phyloP scores from a whole-genome alignment of 2,113 vertebrate genomes.

The Tinamus guttatus region DNA sequence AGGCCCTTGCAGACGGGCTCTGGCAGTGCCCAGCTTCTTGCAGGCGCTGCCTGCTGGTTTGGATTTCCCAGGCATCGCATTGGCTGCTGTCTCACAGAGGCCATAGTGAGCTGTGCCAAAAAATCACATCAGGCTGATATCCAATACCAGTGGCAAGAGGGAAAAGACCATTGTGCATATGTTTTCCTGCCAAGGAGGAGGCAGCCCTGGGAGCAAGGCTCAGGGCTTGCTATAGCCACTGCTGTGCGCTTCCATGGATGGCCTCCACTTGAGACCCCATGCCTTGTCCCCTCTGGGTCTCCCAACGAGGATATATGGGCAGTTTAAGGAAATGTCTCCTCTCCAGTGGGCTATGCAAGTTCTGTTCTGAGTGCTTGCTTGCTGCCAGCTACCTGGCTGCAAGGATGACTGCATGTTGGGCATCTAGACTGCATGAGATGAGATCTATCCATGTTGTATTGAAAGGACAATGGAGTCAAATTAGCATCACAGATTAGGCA shows the following conservation, averaged over 20 bases:
- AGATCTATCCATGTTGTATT: not conserved
- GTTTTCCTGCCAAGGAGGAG: not conserved
- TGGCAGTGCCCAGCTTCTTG: no score
- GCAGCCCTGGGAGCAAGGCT: not conserved
- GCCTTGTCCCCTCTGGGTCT: not conserved
- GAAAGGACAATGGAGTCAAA: not conserved
- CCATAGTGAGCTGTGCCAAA: not conserved
- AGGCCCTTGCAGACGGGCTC: not conserved
- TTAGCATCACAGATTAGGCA: not conserved
- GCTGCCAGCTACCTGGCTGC: not conserved
- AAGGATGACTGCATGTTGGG: not conserved
- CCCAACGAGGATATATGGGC: not conserved
- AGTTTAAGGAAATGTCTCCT: not conserved
- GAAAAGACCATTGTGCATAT: not conserved
- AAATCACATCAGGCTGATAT: conserved; percentile 65
- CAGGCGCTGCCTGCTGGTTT: not conserved
- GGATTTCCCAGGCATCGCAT: conserved; percentile 1
- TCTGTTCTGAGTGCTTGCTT: not conserved
- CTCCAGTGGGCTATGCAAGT: not conserved
- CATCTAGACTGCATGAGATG: not conserved
- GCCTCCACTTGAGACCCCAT: not conserved
- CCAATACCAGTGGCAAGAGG: conserved; percentile 33
- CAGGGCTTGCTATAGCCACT: not conserved
- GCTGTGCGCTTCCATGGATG: not conserved
- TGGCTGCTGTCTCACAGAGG: not conserved